Evolutionary conservation across 2,888 invertebrate genomes (phyloP), one percentile per base, ranked within the genome.

Genomic region (Chymomyza fuscimana): DNA sequence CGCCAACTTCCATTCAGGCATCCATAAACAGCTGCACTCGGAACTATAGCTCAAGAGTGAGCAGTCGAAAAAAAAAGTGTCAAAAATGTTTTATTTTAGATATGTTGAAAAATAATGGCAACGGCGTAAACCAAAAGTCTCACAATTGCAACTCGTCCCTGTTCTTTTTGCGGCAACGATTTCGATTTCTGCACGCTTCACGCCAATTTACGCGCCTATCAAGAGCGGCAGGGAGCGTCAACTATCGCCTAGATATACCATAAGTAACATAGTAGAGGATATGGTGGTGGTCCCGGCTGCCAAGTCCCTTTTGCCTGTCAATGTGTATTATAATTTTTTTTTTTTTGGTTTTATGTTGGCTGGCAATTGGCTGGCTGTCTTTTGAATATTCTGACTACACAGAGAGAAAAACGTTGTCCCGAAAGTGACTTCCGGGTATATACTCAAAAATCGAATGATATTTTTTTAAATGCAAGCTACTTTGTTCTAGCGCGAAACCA

Each of bases 161-260:
- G 22, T 72, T 77, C 73, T 74, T 79, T 81, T 70, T 15, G 73
- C 74, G 73, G 76, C 87, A 85, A 75, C 79, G 80, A 88, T 89
- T 90, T 91, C 79, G 80, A 88, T 89, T 90, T 91, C 89, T 91
- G 91, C 91, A 92, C 91, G 92, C 92, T 92, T 92, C 92, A 92
- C 91, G 92, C 91, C 79, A 89, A 92, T 92, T 92, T 91, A 86
- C 80, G 73, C 89, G 90, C 89, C 89, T 90, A 90, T 90, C 89
- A 90, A 81, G 77, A 74, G 74, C 80, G 67, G 66, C 79, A 69
- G 73, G 60, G 76, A 72, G 72, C 73, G 68, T 51, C 77, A 60
- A 70, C 72, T 60, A 36, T 60, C 12, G 72, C 68, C 70, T 69
- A 46, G 40, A 46, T 46, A 12, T 46, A 65, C 63, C 65, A 70